Evolutionary conservation across 1,140 invertebrate species (phyloP), one percentile per base, ranked within the genome.

Genomic region (Agraylea sexmaculata): DNA sequence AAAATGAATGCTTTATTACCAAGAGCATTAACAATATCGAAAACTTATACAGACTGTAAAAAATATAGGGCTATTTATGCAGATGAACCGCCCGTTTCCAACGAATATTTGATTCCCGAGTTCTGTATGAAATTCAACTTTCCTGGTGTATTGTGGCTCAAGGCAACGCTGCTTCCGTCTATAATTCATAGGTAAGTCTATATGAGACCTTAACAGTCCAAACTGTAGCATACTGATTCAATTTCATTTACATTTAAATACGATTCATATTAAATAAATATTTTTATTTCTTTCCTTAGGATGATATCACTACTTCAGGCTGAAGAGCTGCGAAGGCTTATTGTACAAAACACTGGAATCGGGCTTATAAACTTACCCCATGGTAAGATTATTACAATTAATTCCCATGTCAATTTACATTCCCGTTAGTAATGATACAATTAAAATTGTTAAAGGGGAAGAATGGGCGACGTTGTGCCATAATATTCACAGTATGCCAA

Each of bases 71-170:
- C 56, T n/a, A 50, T 53, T 2, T 20, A 45, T 0, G 51, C 55
- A 0, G 21, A 25, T 2, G 34, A 42, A 13, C 13, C 18, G 2
- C 18, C 44, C 0, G 12, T 10, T 5, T 55, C 56, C 37, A 30
- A 43, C 0, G 62, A 66, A 45, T 43, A 63, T 49, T 69, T 97
- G 8, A 75, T 98, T 25, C 91, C 93, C 0, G 94, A 99, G 62
- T 68, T 97, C 21, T 92, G 91, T 58, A 70, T 75, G 17, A 79
- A 80, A 45, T 83, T 89, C 56, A 75, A 78, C 2, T 92, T 91
- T 58, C 82, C 89, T 1, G 80, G 86, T 1, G 70, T 79, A 5
- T 71, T 96, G 18, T 98, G 92, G 91, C 67, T 89, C 7, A 91
- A 97, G 64, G 79, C 87, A 1, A 79, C 82, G 0, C 75, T 83